A percentile compares a stretch with the other conserved stretches of the same genome.
phyloP scores from a whole-genome alignment of 2,797 vertebrate species.

The Gastrophryne carolinensis region DNA sequence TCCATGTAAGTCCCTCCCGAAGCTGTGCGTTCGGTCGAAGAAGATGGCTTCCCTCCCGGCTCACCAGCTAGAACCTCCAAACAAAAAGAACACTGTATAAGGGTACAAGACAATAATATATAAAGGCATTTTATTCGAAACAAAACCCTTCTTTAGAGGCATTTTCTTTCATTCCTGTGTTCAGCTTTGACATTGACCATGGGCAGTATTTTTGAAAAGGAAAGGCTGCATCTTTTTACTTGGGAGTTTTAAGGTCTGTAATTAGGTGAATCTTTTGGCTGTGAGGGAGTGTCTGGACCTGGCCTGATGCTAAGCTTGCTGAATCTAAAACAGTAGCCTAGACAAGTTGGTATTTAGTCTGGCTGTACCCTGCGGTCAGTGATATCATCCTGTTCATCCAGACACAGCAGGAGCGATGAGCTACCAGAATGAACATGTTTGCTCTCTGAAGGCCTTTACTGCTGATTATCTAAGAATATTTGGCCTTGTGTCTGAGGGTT shows the following conservation, averaged over 20 bases:
- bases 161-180: neutral
- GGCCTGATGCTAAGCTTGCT: conserved; percentile 17
- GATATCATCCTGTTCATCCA: conserved; percentile 34
- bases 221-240: neutral
- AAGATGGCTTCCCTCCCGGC: too few relatives aligned
- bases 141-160: neutral
- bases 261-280: conserved; percentile 24
- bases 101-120: neutral
- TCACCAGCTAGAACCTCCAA: too few relatives aligned
- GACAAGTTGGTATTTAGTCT: conserved; percentile 29
- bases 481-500: neutral
- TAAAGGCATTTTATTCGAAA: neutral
- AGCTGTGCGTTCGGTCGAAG: too few relatives aligned
- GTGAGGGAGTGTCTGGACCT: conserved; percentile 14
- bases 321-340: conserved; percentile 16
- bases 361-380: conserved; percentile 26
- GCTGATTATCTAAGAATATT: neutral
- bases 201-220: neutral
- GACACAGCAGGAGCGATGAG: conserved; percentile 31
- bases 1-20: too few relatives aligned
- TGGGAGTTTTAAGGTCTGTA: conserved; percentile 18
- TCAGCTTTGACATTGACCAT: neutral
- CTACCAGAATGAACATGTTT: neutral
- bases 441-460: neutral
- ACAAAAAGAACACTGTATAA: too few relatives aligned